Conservation (phyloP, 2,797 vertebrate species). For the Rhinella marina region DNA sequence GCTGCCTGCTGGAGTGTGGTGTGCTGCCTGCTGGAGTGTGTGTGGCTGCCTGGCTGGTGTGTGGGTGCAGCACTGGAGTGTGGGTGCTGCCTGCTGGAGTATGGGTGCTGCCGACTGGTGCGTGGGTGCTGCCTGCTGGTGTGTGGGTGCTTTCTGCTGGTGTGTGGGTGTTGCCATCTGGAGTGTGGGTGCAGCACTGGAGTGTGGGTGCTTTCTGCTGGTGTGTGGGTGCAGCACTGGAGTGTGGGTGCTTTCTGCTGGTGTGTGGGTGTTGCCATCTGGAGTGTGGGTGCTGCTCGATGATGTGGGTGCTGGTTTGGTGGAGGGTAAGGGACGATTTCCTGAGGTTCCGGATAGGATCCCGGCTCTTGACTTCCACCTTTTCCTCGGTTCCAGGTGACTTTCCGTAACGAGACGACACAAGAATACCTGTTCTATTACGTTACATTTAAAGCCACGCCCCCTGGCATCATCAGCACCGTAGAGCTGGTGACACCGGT, state of each 20-base stretch:
- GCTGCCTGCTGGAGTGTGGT: too few relatives aligned
- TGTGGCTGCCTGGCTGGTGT: too few relatives aligned
- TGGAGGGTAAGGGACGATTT: neutral
- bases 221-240: too few relatives aligned
- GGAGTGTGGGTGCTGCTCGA: neutral
- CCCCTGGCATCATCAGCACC: slow-evolving; percentile 74
- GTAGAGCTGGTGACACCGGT: slow-evolving; percentile 76
- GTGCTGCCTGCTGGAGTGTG: too few relatives aligned
- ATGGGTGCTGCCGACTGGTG: too few relatives aligned
- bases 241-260: neutral
- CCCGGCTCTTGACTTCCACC: too few relatives aligned
- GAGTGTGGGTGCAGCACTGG: too few relatives aligned
- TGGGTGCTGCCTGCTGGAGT: too few relatives aligned
- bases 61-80: too few relatives aligned
- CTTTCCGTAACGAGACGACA: slow-evolving; percentile 81
- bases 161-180: neutral
- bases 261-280: neutral
- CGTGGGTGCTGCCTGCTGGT: too few relatives aligned
- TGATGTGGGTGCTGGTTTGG: neutral
- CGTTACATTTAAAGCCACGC: slow-evolving; percentile 77
- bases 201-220: neutral
- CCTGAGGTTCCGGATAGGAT: too few relatives aligned
- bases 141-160: neutral
- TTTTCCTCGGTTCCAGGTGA: slow-evolving; percentile 75
- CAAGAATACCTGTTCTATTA: slow-evolving; percentile 84